Base-by-base conservation (phyloP, 1,140 invertebrate genomes). In the Mizuhopecten yessoensis region DNA sequence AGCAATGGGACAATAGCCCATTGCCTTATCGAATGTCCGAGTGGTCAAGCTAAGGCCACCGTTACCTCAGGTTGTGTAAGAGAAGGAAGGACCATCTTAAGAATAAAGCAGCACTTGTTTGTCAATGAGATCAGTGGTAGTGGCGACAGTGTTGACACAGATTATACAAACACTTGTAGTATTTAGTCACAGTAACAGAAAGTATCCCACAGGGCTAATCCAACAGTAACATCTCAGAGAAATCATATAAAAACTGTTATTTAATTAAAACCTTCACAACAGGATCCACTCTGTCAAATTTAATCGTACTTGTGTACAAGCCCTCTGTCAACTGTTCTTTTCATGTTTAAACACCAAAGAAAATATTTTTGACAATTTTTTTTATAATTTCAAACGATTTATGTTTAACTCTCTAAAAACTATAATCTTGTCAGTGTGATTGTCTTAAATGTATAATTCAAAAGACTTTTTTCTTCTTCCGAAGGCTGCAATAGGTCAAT, bases 401-500 rank as follows among this genome's bases (percentile, higher is more conserved):
- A 57, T 57, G 45, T 57, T 57, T 57, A 75, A 7, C 57, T 75
- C 57, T 75, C 29, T n/a, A 75, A 75, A 75, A 75, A 29, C n/a
- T 75, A 75, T 75, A 75, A 29, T 75, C 57, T 75, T 75, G 15
- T 75, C n/a, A 2, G 3, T 39, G 7, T 57, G 7, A 11, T 57
- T 75, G 57, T 75, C 57, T 75, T 13, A 75, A 45, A 75, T 29
- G n/a, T 75, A n/a, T 75, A n/a, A 75, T 29, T 75, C 5, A 75
- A 57, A 39, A 39, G 15, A 20, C 5, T n/a, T 75, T 75, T 75
- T 75, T 1, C 57, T 75, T 75, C 45, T 17, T 39, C 45, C 29
- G 11, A 75, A 75, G 57, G 57, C 57, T 75, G 57, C 57, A 75
- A 75, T 75, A 75, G 57, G 57, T 75, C 57, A 75, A 75, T 29